Evolutionary conservation across 1,140 invertebrate species (phyloP), one percentile per base, ranked within the genome.

Genomic region (Tetragonula clypearis): DNA sequence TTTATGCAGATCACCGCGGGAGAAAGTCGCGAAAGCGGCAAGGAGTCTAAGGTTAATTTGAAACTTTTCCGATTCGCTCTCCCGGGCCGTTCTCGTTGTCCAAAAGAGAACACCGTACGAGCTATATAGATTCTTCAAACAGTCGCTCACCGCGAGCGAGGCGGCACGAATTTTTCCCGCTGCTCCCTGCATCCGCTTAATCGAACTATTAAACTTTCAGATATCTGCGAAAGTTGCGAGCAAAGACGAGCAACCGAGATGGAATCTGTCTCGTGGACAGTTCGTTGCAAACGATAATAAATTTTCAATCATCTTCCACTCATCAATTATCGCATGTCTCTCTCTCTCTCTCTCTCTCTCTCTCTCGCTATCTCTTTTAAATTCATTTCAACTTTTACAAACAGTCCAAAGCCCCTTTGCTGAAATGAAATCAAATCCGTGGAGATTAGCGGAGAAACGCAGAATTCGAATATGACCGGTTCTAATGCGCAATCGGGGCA

Each of bases 51-150:
- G 79, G 78, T 81, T 85, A 85, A 85, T 85, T 81, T 69, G 60
- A 81, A 85, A 81, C 84, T 85, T 85, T 74, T 30, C 62, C 53
- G 60, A 66, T 19, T 74, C 26, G 69, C 68, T 72, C 17, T 49
- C 6, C 41, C 19, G 49, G 21, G 41, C 65, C 15, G 19, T 19
- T 58, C 19, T 6, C 19, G 76, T 26, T 78, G 75, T 62, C 68
- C 76, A 55, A 84, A 80, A 80, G 68, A 80, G 83, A 84, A 84
- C 73, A 65, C 75, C 66, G n/a, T 79, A 73, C 26, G 56, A 84
- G 21, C 26, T 68, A 66, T 66, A 73, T 65, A 56, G 77, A 73
- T 73, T 79, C 68, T 49, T 41, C 80, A 35, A 56, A 56, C 82
- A 21, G 55, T 53, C 62, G 21, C 21, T 65, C 0, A 23, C 49